Conservation (phyloP, 2,113 vertebrate genomes). For the Columba livia region DNA sequence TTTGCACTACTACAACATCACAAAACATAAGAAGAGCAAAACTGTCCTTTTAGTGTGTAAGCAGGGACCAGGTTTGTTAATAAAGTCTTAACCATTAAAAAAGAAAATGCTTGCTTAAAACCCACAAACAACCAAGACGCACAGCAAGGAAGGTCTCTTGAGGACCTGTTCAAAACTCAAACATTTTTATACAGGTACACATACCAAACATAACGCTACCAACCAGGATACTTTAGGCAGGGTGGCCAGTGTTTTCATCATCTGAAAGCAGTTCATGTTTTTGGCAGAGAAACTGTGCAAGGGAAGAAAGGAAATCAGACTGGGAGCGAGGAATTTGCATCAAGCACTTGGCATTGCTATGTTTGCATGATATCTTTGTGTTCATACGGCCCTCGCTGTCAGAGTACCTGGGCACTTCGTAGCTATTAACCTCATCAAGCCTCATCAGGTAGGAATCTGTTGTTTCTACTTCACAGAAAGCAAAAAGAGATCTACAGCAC, state of each 20-base stretch:
- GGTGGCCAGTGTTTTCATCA: neutral
- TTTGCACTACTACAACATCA: constrained; percentile 28
- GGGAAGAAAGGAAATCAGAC: neutral
- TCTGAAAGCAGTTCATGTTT: neutral
- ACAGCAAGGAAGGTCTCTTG: neutral
- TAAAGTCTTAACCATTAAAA: neutral
- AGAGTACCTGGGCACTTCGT: neutral
- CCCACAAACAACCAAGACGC: neutral
- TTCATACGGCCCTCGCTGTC: neutral
- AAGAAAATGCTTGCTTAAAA: neutral
- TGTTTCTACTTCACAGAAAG: neutral
- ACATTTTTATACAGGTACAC: neutral
- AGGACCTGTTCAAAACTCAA: neutral
- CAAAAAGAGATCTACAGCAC: neutral
- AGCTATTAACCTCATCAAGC: constrained; percentile 6
- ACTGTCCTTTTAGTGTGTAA: neutral
- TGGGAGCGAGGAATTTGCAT: neutral
- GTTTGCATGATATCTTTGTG: neutral
- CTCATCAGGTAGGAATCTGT: neutral
- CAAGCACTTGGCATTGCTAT: neutral
- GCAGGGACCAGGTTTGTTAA: constrained; percentile 6
- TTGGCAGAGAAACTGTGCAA: neutral
- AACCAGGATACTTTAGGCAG: neutral
- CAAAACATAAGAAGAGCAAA: neutral
- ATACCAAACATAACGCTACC: neutral